These are phyloP conservation scores for Orius insidiosus DNA, from an alignment of 1,140 invertebrate genomes.

Conservation along the genomic window DNA sequence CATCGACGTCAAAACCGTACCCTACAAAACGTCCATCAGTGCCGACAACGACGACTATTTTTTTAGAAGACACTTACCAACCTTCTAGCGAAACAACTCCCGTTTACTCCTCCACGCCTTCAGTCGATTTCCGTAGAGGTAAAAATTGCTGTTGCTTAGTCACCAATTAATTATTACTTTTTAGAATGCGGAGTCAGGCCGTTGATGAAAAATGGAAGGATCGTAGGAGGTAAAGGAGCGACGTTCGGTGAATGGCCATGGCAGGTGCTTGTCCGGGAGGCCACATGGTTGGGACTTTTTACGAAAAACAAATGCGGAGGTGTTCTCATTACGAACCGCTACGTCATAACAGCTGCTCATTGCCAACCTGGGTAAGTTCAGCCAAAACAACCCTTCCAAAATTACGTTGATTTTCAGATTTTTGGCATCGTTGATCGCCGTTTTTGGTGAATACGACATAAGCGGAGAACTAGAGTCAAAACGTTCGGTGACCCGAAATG, in stretches of 20 bases:
- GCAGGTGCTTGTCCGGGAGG: constrained; percentile 81
- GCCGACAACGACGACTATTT: constrained; percentile 8
- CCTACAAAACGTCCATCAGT: constrained; percentile 6
- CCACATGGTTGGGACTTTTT: constrained; percentile 81
- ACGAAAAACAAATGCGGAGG: constrained; percentile 95
- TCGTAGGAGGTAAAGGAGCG: constrained; percentile 76
- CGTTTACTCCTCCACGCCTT: constrained; percentile 23
- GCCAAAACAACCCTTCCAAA: constrained; percentile 1
- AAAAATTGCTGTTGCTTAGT: constrained; percentile 25
- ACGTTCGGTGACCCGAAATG: constrained; percentile 60
- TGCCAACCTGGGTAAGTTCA: constrained; percentile 73
- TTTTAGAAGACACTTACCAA: constrained; percentile 9
- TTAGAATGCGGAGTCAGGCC: constrained; percentile 76
- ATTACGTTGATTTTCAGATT: constrained; percentile 59
- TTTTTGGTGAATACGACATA: constrained; percentile 81
- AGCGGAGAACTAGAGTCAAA: constrained; percentile 62
- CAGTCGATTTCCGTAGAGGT: constrained; percentile 43
- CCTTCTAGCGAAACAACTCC: constrained; percentile 14
- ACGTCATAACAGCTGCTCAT: constrained; percentile 81
- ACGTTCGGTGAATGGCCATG: constrained; percentile 81
- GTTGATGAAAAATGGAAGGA: constrained; percentile 57
- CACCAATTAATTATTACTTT: constrained; percentile 17
- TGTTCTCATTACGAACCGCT: constrained; percentile 68
- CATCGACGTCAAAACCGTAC: constrained; percentile 17
- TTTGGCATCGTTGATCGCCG: constrained; percentile 70